These are phyloP conservation scores for Chironomus tentans DNA, from an alignment of 2,888 invertebrate species.

Conservation along the genomic window DNA sequence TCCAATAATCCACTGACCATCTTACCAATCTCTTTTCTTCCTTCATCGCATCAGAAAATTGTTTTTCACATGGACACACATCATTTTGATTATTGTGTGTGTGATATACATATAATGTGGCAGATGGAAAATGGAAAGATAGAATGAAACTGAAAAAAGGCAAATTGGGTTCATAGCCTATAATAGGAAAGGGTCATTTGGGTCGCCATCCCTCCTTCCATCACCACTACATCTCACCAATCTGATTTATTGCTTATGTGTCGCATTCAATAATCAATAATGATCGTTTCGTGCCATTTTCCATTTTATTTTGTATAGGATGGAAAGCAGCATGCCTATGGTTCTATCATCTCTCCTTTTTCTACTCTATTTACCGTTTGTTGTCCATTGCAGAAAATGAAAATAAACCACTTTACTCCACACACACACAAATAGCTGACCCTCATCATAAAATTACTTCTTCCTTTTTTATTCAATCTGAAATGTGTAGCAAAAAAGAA, in stretches of 20 bases:
- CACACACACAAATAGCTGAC: neutral
- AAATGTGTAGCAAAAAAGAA: too few species aligned
- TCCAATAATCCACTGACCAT: too few species aligned
- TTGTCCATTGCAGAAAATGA: neutral
- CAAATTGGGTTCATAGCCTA: neutral
- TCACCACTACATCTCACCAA: neutral
- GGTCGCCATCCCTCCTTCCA: too few species aligned
- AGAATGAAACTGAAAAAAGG: neutral
- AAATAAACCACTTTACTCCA: neutral
- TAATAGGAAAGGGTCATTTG: neutral
- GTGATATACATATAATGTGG: neutral
- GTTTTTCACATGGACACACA: conserved; percentile 8
- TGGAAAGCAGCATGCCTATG: neutral
- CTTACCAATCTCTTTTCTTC: neutral
- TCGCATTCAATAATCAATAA: conserved; percentile 14
- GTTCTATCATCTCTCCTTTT: neutral
- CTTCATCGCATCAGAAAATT: conserved; percentile 2
- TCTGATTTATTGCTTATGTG: conserved; percentile 10
- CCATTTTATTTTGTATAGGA: neutral
- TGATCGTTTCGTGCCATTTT: conserved; percentile 11
- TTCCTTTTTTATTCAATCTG: neutral
- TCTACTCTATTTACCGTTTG: neutral
- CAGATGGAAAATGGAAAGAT: neutral
- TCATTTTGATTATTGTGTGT: neutral
- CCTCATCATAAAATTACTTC: neutral